A percentile compares a stretch with the other conserved stretches of the same genome.
Conservation (phyloP, 2,113 vertebrate species). For the Embiotoca jacksoni region DNA sequence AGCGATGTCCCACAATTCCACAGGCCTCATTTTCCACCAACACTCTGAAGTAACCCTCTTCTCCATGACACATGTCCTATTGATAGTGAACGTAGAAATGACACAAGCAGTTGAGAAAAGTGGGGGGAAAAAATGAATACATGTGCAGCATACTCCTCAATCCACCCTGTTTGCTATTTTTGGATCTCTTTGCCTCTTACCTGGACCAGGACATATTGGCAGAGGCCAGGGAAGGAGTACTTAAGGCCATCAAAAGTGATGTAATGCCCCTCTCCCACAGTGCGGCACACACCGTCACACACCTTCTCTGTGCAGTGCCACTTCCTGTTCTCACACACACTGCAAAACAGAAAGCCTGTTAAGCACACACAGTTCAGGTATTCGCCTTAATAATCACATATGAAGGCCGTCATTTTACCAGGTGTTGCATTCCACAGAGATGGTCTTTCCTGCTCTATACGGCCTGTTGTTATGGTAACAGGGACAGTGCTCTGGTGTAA, state of each 20-base stretch:
- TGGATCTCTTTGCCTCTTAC: conserved; percentile 78
- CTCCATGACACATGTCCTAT: conserved; percentile 90
- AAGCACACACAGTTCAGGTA: background rate
- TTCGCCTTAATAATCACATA: conserved; percentile 30
- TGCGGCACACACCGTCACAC: conserved; percentile 90
- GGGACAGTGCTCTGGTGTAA: conserved; percentile 90
- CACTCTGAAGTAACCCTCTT: conserved; percentile 90
- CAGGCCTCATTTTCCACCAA: conserved; percentile 93
- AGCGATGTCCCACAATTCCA: conserved; percentile 88
- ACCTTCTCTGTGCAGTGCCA: conserved; percentile 90
- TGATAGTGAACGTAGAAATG: conserved; percentile 4
- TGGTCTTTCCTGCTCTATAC: conserved; percentile 85
- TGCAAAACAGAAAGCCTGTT: conserved; percentile 63
- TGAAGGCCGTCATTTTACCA: conserved; percentile 85
- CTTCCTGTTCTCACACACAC: conserved; percentile 89
- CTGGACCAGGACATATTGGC: conserved; percentile 95
- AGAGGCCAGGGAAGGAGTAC: conserved; percentile 92
- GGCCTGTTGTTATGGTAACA: conserved; percentile 93
- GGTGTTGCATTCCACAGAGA: conserved; percentile 92
- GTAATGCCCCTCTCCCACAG: conserved; percentile 91
- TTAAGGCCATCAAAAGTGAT: conserved; percentile 94
- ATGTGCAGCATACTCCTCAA: background rate
- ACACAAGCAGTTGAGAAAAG: background rate
- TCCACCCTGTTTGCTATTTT: background rate
- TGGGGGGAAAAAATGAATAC: background rate